Conservation (phyloP, 2,113 vertebrate genomes). For the Sigmodon hispidus region DNA sequence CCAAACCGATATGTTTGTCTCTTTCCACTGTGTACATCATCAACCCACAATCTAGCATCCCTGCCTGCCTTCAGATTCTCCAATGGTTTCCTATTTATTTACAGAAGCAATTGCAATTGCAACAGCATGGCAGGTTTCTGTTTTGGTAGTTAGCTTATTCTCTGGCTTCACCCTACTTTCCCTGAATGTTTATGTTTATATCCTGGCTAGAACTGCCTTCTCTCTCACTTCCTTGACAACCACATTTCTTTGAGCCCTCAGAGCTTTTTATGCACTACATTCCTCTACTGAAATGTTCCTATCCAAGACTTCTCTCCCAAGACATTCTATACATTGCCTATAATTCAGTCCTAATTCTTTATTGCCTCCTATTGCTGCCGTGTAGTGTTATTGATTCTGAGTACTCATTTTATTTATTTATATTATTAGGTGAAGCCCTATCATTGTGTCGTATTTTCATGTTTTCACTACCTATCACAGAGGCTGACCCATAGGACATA, state of each 20-base stretch:
- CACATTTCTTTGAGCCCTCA: slow-evolving; percentile 4
- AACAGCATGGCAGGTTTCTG: rapidly evolving
- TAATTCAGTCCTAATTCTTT: slow-evolving; percentile 2
- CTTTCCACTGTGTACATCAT: neutral
- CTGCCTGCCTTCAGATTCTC: neutral
- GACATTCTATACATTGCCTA: slow-evolving; percentile 12
- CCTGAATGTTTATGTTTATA: neutral
- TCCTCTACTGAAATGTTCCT: slow-evolving; percentile 8
- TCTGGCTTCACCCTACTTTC: too few relatives aligned
- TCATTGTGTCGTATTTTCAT: neutral
- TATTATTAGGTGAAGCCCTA: slow-evolving; percentile 57
- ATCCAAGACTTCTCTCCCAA: slow-evolving; percentile 1
- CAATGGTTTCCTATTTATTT: neutral
- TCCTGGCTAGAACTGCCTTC: neutral
- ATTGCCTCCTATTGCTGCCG: slow-evolving; percentile 11
- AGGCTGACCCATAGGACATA: slow-evolving; percentile 42
- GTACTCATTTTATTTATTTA: slow-evolving; percentile 39
- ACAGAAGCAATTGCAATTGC: neutral
- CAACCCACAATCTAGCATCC: neutral
- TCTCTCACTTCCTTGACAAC: slow-evolving; percentile 11
- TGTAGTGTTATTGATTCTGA: neutral
- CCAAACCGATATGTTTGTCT: neutral
- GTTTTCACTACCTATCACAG: slow-evolving; percentile 14
- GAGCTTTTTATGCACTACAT: neutral
- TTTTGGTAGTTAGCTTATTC: neutral